Base-by-base conservation (phyloP, 2,888 invertebrate species). In the Hypolimnas misippus region DNA sequence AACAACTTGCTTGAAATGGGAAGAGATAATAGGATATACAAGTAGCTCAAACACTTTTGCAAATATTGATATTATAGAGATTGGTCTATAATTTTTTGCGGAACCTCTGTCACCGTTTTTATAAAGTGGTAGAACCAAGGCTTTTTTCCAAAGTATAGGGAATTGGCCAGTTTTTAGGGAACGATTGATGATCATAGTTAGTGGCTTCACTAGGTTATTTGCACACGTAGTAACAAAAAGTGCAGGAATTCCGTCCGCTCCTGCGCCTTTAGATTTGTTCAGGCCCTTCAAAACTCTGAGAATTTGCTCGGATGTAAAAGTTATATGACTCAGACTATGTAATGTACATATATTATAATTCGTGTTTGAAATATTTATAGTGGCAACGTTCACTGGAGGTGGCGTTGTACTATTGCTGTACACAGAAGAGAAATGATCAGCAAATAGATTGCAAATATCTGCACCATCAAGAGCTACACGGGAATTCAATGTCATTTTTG, bases 11-110 rank as follows among this genome's bases (percentile, higher is more conserved):
- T 40, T 40, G 14, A 40, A 40, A 2, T 14, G 38, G n/a, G 38
- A 40, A 40, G 14, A 40, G 42, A 42, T 16, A 16, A 42, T 42
- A 16, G 16, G 42, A 16, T 17, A 42, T 17, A 14, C n/a, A 40
- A 40, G 17, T 8, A 42, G 7, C 16, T 42, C 42, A 16, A 42
- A 42, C 7, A 42, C 42, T 42, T 16, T 42, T 16, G 42, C 42
- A 67, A 55, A 53, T 3, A 46, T 16, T 29, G 38, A 40, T 25
- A 35, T 12, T 17, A 6, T 12, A 19, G 44, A 42, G 5, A 14
- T 19, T 38, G 0, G 1, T 16, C 33, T 19, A 40, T 25, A 40
- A 29, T 49, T 21, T 25, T 55, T 55, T 12, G 17, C 17, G 38
- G 14, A 12, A 12, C 35, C 12, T 35, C 35, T 35, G n/a, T 14